phyloP scores from a whole-genome alignment of 2,113 vertebrate species.

The Rostratula benghalensis region DNA sequence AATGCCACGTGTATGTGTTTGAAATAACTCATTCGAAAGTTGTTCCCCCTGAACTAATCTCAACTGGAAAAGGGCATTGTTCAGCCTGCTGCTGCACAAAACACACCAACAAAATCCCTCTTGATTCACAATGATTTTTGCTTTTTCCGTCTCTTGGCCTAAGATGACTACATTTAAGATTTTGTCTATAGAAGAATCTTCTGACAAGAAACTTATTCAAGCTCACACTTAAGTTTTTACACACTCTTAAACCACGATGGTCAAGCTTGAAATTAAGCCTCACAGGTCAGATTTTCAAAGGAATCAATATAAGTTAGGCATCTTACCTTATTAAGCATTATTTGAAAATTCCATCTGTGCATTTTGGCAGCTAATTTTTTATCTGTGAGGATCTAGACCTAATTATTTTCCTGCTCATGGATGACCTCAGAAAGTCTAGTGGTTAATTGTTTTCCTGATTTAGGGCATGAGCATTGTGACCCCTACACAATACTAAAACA shows the following conservation, averaged over 20 bases:
- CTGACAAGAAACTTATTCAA: neutral
- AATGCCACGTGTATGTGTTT: neutral
- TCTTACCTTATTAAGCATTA: constrained; percentile 42
- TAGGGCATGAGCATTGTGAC: neutral
- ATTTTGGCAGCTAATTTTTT: constrained; percentile 48
- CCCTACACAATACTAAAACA: constrained; percentile 10
- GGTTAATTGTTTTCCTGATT: constrained; percentile 57
- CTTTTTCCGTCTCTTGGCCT: neutral
- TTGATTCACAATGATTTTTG: neutral
- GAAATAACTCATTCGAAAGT: neutral
- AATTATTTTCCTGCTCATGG: constrained; percentile 34
- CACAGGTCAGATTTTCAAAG: constrained; percentile 51
- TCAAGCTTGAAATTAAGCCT: constrained; percentile 44
- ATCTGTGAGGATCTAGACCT: constrained; percentile 11
- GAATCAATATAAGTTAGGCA: neutral
- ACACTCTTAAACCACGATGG: constrained; percentile 16
- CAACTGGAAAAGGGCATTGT: neutral
- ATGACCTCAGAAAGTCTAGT: constrained; percentile 30
- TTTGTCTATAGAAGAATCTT: neutral
- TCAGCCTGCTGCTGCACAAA: neutral
- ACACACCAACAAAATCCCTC: neutral
- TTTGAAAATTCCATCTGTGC: constrained; percentile 45
- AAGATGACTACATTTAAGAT: neutral
- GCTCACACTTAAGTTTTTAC: neutral
- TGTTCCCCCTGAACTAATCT: constrained; percentile 1